Evolutionary conservation across 2,113 vertebrate species (phyloP).

Genomic region (Barnardius zonarius): DNA sequence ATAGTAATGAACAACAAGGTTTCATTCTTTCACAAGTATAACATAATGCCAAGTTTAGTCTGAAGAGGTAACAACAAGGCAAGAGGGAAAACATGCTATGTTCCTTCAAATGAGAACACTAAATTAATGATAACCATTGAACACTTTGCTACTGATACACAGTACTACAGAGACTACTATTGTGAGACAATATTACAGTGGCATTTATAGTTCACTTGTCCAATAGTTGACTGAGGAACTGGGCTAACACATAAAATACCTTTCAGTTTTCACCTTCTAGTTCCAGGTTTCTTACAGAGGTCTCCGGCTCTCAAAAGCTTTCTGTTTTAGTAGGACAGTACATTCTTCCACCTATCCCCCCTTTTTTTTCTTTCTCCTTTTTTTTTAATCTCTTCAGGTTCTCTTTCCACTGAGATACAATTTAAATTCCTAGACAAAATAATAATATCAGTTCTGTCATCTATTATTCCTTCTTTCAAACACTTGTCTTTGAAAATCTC

Average conservation of each 20-base stretch:
- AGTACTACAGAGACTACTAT: constrained; percentile 32
- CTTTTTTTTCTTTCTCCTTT: background rate
- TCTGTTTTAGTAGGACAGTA: background rate
- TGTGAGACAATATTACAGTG: background rate
- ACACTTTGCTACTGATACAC: constrained; percentile 71
- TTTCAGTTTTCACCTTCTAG: constrained; percentile 4
- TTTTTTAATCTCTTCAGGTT: background rate
- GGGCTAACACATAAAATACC: background rate
- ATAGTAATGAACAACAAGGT: constrained; percentile 89
- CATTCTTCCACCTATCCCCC: background rate
- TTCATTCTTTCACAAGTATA: constrained; percentile 90
- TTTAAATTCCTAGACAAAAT: constrained; percentile 56
- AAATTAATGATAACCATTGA: constrained; percentile 86
- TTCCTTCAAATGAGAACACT: constrained; percentile 80
- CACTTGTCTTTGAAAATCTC: constrained; percentile 43
- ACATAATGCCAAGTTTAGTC: constrained; percentile 90
- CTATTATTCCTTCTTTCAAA: constrained; percentile 50
- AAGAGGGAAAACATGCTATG: constrained; percentile 81
- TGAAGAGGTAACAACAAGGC: constrained; percentile 84
- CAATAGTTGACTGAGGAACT: background rate
- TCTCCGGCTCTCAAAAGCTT: constrained; percentile 9
- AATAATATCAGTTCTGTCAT: background rate
- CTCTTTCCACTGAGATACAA: background rate
- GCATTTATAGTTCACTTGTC: background rate
- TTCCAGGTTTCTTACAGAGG: background rate